Evolutionary conservation across 2,113 vertebrate species (phyloP), one percentile per base, ranked within the genome.

Genomic region (Cavia porcellus): DNA sequence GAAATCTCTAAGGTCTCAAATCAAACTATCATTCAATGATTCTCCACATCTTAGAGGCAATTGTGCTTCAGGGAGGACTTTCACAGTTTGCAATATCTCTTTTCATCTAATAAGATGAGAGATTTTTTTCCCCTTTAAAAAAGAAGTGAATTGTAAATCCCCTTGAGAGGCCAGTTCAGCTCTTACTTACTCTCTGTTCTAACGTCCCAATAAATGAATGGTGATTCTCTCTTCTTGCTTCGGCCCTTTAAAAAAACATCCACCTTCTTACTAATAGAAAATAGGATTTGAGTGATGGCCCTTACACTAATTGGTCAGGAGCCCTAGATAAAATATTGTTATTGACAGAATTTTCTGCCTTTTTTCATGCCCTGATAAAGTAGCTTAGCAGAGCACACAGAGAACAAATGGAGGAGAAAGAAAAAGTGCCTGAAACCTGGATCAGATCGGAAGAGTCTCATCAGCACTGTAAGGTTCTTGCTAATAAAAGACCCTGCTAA

Each of bases 311-410:
- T 97, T 98, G 96, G 94, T 96, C 94, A 95, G 95, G 55, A 96
- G 96, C 94, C 88, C 87, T 72, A 90, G 92, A 96, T 94, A 96
- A 96, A 98, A 98, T 93, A 98, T 89, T 97, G 90, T 96, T 97
- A 92, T 97, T 98, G 97, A 97, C 94, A 92, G 96, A 89, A 96
- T 66, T 35, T 25, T 80, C 92, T 96, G 38, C 92, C 59, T 28
- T 94, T 97, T 97, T 97, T 85, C 84, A 32, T 64, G 45, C 38
- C 50, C 42, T 97, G 82, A 96, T 93, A 75, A 84, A 98, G 97
- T 82, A 94, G 68, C 82, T 98, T 97, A 91, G 96, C 47, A 96
- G 74, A 59, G 42, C 1, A n/a, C 72, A 38, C 3, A 86, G 47
- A 45, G 75, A 97, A n/a, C 86, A 84, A 50, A n/a, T 28, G 35